A percentile compares a stretch with the other conserved stretches of the same genome.
Conservation (phyloP, 2,113 vertebrate species). For the Pogona vitticeps region DNA sequence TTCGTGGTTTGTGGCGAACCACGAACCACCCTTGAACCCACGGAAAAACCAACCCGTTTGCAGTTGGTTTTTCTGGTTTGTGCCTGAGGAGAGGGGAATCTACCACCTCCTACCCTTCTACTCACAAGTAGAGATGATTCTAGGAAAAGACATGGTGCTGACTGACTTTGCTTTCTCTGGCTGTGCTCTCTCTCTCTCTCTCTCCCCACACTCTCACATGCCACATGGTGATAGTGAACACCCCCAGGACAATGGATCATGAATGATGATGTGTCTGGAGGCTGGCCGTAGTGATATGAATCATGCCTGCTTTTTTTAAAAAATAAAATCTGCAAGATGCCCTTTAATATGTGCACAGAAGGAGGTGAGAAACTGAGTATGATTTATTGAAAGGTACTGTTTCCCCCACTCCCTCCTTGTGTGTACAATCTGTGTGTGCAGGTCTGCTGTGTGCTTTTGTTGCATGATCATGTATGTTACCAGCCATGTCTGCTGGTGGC, state of each 20-base stretch:
- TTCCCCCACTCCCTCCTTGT: background rate
- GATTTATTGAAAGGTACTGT: background rate
- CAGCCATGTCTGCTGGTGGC: too few species aligned
- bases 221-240: background rate
- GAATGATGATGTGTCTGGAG: too few species aligned
- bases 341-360: background rate
- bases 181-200: background rate
- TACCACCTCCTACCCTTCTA: too few species aligned
- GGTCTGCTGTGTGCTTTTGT: background rate
- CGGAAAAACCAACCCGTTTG: too few species aligned
- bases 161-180: background rate
- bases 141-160: background rate
- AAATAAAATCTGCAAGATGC: background rate
- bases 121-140: too few species aligned
- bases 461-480: background rate
- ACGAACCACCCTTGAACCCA: too few species aligned
- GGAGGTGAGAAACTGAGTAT: background rate
- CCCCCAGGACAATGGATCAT: background rate
- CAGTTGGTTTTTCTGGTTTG: too few species aligned
- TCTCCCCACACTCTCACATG: background rate
- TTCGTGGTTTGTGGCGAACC: too few species aligned
- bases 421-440: background rate
- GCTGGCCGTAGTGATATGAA: rapidly evolving
- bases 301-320: background rate
- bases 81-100: too few species aligned